Evolutionary conservation across 2,797 vertebrate genomes (phyloP), one percentile per base, ranked within the genome.

Genomic region (Odontamblyopus lacepedii): DNA sequence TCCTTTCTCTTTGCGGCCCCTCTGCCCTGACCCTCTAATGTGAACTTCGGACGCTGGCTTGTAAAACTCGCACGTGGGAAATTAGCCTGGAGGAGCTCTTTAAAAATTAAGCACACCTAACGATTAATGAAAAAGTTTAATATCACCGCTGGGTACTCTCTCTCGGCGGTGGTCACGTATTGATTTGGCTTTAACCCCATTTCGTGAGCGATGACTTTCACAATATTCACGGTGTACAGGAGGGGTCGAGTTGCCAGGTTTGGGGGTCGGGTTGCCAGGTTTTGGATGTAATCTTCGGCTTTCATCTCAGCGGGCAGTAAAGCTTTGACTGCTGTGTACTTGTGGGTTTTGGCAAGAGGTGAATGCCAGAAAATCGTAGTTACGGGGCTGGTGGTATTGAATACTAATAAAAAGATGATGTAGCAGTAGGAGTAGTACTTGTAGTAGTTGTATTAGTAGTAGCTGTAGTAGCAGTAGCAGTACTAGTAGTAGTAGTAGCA

Each of bases 81-180:
- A 77, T 72, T 73, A 63, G 56, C 41, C 70, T 63, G 62, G 66
- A 75, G 67, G 41, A 70, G 62, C 32, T 44, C 50, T 72, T 74
- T 67, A 76, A 78, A 79, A 77, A 82, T 72, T 62, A 59, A 74
- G 60, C 30, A n/a, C 18, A 3, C 29, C 63, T 15, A 72, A 75
- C 62, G 69, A 72, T 76, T 82, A 73, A 80, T 71, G 67, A 71
- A 76, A 74, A 60, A 62, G 56, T 66, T 78, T 71, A 78, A 81
- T 71, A 65, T 69, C 61, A 74, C 67, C 69, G 48, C 26, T 18
- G 41, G 61, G 53, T 5, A 57, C 68, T 60, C n/a, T 38, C 59
- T 56, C 55, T 55, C 57, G 59, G 55, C 70, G 38, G 13, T 26
- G 48, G 19, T 26, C 30, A 29, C 5, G 12, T 27, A 73, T 75